A percentile compares a stretch with the other conserved stretches of the same genome.
These are phyloP conservation scores for Ptilorrhoa leucosticta DNA, from an alignment of 2,113 vertebrate species.

Conservation along the genomic window DNA sequence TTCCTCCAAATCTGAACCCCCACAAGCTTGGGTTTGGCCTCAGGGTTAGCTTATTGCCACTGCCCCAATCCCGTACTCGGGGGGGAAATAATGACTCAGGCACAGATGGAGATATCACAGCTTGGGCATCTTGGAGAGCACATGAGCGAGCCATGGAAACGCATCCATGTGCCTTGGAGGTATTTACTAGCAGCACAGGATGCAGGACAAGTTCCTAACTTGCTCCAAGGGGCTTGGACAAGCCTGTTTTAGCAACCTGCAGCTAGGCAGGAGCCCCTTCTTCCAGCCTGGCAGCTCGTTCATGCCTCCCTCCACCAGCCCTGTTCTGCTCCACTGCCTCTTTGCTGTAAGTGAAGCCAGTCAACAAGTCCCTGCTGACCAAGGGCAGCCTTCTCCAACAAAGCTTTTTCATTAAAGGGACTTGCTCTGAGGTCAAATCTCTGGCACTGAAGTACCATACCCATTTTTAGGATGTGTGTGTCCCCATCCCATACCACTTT, in stretches of 20 bases:
- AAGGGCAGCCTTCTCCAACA: background rate
- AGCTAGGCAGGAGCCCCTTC: background rate
- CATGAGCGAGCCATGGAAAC: accelerated
- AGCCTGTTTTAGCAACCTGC: background rate
- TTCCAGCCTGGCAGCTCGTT: background rate
- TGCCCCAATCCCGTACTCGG: accelerated
- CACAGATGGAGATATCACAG: background rate
- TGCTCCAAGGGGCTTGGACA: background rate
- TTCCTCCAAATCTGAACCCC: background rate
- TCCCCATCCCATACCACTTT: background rate
- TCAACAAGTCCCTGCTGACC: constrained; percentile 28
- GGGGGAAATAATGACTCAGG: background rate
- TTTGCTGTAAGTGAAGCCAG: background rate
- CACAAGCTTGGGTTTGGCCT: background rate
- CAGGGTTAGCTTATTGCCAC: background rate
- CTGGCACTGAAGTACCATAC: background rate
- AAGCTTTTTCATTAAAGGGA: background rate
- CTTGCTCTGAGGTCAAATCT: background rate
- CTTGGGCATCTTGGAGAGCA: background rate
- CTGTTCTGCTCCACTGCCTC: background rate
- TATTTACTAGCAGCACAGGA: background rate
- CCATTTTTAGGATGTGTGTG: accelerated
- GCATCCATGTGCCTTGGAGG: background rate
- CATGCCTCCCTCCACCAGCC: background rate
- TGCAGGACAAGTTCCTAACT: background rate